Base-by-base conservation (phyloP, 2,888 invertebrate genomes). In the Allolobophora icterica region DNA sequence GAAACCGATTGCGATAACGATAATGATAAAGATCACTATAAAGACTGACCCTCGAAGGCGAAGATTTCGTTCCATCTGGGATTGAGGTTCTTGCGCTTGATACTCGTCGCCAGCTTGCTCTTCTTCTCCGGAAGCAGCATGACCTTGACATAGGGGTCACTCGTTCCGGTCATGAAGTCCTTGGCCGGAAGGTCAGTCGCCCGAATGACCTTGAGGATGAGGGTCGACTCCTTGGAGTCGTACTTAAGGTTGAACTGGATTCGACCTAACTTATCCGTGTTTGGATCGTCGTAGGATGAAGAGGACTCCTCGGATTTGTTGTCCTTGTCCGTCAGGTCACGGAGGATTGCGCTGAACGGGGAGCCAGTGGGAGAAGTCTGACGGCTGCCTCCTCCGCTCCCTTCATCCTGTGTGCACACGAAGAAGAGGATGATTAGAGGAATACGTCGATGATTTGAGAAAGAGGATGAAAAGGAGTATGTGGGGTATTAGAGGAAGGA, bases 21-120 rank as follows among this genome's bases (percentile, higher is more conserved):
- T 91, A 30, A 89, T 40, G 5, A 87, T 91, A 40, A 91, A 89
- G 42, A 91, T 89, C n/a, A n/a, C n/a, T n/a, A n/a, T 71, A 40
- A 91, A 5, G 38, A 87, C 35, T 35, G 6, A 92, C 96, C 98
- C 95, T 95, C 95, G 94, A 95, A 95, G 52, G 94, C 94, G 93
- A 95, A 95, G 90, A 94, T 94, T 93, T 95, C 95, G 93, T 95
- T 95, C 95, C 95, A 95, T 84, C 94, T 93, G 13, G 95, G 95
- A 93, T 95, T 95, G 91, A 95, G 93, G 92, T 95, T 95, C 92
- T 94, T 94, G 93, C 95, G 94, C 93, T 95, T 95, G 91, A 95
- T 94, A 93, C 95, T 95, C 52, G 95, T 95, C 91, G 94, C 93
- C 91, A 95, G 93, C 93, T 95, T 95, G 92, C 91, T 91, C 90